Conservation (phyloP, 2,113 vertebrate species). For the Myocastor coypus region DNA sequence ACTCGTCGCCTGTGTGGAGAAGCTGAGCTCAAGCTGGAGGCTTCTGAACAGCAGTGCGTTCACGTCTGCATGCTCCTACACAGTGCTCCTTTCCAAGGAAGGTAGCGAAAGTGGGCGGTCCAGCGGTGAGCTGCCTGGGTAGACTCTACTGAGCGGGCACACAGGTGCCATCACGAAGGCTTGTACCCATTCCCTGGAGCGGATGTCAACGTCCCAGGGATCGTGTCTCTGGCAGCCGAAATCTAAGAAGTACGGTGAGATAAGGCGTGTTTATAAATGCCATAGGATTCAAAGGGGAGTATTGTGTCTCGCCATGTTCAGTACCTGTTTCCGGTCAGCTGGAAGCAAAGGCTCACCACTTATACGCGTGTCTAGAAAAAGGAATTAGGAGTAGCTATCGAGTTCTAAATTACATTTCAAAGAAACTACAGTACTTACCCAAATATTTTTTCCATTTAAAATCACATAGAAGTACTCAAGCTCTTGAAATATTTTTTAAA, state of each 20-base stretch:
- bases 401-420: conserved; percentile 29
- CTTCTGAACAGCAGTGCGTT: not conserved
- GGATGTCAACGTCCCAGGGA: not conserved
- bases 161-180: not conserved
- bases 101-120: not conserved
- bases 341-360: not conserved
- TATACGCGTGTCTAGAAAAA: not conserved
- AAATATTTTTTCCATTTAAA: not conserved
- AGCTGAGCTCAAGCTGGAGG: not conserved
- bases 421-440: not conserved
- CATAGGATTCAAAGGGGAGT: not conserved
- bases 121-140: not conserved
- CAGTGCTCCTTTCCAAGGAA: not conserved
- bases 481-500: not conserved
- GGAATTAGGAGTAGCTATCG: not conserved
- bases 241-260: not conserved
- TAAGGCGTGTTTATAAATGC: not conserved
- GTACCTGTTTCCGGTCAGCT: not conserved
- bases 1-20: no score
- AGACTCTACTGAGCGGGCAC: not conserved
- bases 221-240: not conserved
- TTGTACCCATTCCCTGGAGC: not conserved
- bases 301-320: not conserved
- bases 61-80: not conserved
- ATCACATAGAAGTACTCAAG: not conserved